Base-by-base conservation (phyloP, 2,888 invertebrate species). In the Drosophila pseudotalamancana region DNA sequence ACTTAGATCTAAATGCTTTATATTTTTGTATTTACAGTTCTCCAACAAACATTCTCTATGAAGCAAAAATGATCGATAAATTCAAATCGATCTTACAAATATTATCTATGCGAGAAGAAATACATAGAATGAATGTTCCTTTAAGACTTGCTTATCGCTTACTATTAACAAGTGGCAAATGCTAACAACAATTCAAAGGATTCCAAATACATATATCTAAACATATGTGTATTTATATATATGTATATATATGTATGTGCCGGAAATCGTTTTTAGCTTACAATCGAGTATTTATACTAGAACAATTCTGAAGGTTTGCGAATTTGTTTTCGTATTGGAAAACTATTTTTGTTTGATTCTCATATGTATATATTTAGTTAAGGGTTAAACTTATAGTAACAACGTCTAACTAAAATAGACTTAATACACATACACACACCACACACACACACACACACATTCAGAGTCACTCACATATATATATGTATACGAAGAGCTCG, bases 101-200 rank as follows among this genome's bases (percentile, higher is more conserved):
- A 62, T 34, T 19, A 25, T 32, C 48, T 34, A 63, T 45, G 59
- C 31, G 49, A 35, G 50, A 27, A 37, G 57, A 74, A 55, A 69
- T 68, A 54, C 49, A 68, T 42, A 12, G 75, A 63, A 12, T 64
- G 63, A 63, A 62, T 48, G 54, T 35, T 61, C 51, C 50, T 19
- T 50, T 51, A 61, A 64, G 37, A 64, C 31, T 29, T 46, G 45
- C 51, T 51, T 63, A 63, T 51, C 71, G 51, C 56, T 67, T 64
- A 59, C 70, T 35, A 70, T 75, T 72, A 70, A 75, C 71, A 70
- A 75, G 76, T 75, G 75, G 71, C 59, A 78, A 79, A 72, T 77
- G 64, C 78, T 79, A 85, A 81, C 78, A 79, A 79, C 78, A 85
- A 85, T 67, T 73, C 48, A 64, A 57, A 77, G 31, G 59, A 69